Evolutionary conservation across 2,888 invertebrate genomes (phyloP).

Genomic region (Paralinhomoeus sp.): DNA sequence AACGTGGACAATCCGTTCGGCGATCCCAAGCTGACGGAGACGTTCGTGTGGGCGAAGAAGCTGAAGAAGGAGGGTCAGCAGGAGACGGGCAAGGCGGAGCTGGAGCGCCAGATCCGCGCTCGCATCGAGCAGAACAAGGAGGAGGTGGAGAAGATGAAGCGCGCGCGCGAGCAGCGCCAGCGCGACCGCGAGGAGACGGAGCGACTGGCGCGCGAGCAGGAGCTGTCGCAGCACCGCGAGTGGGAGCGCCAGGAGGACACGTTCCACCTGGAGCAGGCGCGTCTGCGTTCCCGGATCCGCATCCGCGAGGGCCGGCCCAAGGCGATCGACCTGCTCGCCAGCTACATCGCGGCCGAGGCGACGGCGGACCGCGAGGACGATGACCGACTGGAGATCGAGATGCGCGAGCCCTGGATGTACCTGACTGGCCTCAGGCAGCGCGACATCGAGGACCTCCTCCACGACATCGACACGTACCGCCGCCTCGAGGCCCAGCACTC

Average conservation of each 20-base stretch:
- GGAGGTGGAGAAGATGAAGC: conserved; percentile 82
- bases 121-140: conserved; percentile 27
- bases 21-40: conserved; percentile 72
- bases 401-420: conserved; percentile 92
- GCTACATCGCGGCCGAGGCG: conserved; percentile 9
- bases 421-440: conserved; percentile 59
- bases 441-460: conserved; percentile 80
- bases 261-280: conserved; percentile 88
- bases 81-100: conserved; percentile 48
- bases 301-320: conserved; percentile 91
- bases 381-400: conserved; percentile 70
- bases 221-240: conserved; percentile 66
- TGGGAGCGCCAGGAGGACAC: conserved; percentile 92
- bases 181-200: conserved; percentile 34
- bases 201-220: conserved; percentile 56
- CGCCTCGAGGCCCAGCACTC: neutral
- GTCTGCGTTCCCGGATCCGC: conserved; percentile 69
- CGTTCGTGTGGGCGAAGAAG: conserved; percentile 92
- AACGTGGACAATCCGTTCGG: conserved; percentile 97
- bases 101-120: conserved; percentile 35
- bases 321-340: conserved; percentile 85
- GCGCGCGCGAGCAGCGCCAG: conserved; percentile 39
- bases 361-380: conserved; percentile 36
- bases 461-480: conserved; percentile 52
- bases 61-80: conserved; percentile 70